phyloP scores from a whole-genome alignment of 2,113 vertebrate species.

The Polypterus bichir region DNA sequence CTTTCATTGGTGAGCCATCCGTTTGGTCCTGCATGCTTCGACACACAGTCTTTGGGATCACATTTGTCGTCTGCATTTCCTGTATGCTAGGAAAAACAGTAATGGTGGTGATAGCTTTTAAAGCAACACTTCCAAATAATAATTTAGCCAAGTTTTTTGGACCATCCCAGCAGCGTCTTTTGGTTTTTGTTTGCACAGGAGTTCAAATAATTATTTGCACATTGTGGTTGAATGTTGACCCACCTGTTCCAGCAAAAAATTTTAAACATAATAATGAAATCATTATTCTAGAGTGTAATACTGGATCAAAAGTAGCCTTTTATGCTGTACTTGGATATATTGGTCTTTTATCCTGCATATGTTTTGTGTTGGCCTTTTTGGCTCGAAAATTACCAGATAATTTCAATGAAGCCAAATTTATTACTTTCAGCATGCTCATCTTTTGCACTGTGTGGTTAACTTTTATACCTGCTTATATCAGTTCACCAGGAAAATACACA shows the following conservation, averaged over 20 bases:
- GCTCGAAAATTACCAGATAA: constrained; percentile 32
- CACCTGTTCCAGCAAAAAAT: constrained; percentile 43
- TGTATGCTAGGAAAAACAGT: constrained; percentile 33
- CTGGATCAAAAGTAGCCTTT: constrained; percentile 29
- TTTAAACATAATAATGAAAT: constrained; percentile 33
- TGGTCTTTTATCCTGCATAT: constrained; percentile 23
- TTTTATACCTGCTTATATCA: constrained; percentile 36
- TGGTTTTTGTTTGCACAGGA: constrained; percentile 37
- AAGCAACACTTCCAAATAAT: constrained; percentile 26
- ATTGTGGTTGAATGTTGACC: constrained; percentile 39
- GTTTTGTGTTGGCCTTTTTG: constrained; percentile 31
- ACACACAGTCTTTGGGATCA: constrained; percentile 27
- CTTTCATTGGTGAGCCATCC: constrained; percentile 36
- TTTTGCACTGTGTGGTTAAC: constrained; percentile 36
- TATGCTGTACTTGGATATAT: constrained; percentile 30
- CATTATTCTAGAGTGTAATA: constrained; percentile 47
- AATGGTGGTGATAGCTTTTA: constrained; percentile 30
- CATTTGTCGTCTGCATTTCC: constrained; percentile 32
- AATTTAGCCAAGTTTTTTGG: constrained; percentile 25
- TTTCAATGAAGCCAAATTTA: constrained; percentile 37
- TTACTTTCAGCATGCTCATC: constrained; percentile 35
- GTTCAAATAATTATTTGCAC: constrained; percentile 44
- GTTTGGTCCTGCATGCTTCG: constrained; percentile 45
- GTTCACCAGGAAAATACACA: constrained; percentile 33
- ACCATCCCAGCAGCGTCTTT: constrained; percentile 24